Conservation (phyloP, 2,797 vertebrate species). For the Lateolabrax maculatus region DNA sequence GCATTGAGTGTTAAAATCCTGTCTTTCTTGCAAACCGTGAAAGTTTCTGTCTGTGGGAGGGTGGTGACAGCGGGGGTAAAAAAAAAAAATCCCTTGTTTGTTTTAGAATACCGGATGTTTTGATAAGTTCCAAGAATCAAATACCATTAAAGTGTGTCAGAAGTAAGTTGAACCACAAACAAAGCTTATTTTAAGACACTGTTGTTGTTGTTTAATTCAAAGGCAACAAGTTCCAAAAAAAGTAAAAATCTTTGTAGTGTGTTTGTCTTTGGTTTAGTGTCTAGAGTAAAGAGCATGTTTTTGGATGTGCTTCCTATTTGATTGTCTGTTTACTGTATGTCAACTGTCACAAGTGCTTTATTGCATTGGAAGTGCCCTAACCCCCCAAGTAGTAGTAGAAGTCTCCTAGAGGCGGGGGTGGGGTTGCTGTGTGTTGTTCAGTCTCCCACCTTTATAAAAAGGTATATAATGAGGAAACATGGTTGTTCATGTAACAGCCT, state of each 20-base stretch:
- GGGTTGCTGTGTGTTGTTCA: too few relatives aligned
- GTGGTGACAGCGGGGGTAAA: constrained; percentile 16
- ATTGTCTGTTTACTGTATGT: constrained; percentile 29
- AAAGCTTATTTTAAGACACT: constrained; percentile 12
- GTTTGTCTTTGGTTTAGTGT: constrained; percentile 9
- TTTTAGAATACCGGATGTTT: constrained; percentile 8
- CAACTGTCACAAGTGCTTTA: constrained; percentile 1
- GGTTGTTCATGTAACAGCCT: neutral
- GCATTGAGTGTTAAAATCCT: neutral
- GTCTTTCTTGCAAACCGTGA: constrained; percentile 24
- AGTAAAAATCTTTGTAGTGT: neutral
- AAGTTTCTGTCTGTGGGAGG: constrained; percentile 45
- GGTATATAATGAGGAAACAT: neutral
- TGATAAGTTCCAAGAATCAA: constrained; percentile 24
- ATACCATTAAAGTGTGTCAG: neutral
- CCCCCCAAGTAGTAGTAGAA: neutral
- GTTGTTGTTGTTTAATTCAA: constrained; percentile 31
- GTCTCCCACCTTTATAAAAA: neutral
- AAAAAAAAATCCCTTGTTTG: constrained; percentile 37
- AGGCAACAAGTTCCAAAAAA: constrained; percentile 11
- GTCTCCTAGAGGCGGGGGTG: neutral
- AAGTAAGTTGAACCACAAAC: constrained; percentile 6
- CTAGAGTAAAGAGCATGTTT: neutral
- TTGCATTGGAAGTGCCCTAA: neutral
- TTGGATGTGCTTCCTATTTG: constrained; percentile 8